Evolutionary conservation across 2,797 vertebrate genomes (phyloP).

Genomic region (Pipistrellus kuhlii): DNA sequence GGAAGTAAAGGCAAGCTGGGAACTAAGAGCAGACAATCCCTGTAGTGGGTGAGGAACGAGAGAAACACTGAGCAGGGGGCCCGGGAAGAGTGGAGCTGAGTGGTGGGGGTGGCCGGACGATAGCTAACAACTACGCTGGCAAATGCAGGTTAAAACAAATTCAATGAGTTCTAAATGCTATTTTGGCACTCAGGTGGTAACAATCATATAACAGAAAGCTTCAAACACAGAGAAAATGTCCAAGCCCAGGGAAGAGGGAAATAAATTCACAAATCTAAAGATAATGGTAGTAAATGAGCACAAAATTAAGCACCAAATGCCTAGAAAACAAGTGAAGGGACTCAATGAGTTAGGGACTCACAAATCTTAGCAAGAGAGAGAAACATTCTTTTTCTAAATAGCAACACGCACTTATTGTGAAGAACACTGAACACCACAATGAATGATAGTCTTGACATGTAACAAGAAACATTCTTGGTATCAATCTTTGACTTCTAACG

Average conservation of each 20-base stretch:
- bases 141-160: neutral
- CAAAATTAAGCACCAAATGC: neutral
- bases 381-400: neutral
- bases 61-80: neutral
- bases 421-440: neutral
- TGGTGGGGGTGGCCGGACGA: neutral
- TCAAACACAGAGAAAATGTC: constrained; percentile 1
- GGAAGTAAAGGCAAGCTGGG: neutral
- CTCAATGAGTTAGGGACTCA: neutral
- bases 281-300: neutral
- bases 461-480: constrained; percentile 1
- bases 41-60: neutral
- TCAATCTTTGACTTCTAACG: neutral
- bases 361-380: neutral
- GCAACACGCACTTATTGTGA: neutral
- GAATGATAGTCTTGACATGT: neutral
- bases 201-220: neutral
- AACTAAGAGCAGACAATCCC: neutral
- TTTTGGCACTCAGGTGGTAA: neutral
- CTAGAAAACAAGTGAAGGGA: neutral
- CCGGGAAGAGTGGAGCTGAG: too few species aligned
- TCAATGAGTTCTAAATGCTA: neutral
- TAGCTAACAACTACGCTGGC: neutral
- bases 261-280: neutral
- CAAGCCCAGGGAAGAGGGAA: neutral